Evolutionary conservation across 2,113 vertebrate species (phyloP).

Genomic region (Callithrix jacchus): DNA sequence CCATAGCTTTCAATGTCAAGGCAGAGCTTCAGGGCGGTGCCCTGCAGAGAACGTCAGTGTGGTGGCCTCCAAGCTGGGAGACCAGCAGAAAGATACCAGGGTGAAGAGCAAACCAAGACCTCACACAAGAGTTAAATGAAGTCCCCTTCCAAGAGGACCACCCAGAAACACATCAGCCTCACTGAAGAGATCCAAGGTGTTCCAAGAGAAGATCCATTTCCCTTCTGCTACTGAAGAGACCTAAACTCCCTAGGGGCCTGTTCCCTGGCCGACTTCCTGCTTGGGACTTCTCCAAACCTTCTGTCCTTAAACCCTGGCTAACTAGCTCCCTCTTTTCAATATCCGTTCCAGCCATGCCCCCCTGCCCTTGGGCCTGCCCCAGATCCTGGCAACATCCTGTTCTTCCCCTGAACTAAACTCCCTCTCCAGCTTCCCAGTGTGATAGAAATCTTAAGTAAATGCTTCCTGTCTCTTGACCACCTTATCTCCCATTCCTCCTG

Average conservation of each 20-base stretch:
- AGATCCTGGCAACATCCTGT: slow-evolving; percentile 83
- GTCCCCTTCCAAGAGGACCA: neutral
- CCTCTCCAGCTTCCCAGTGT: slow-evolving; percentile 78
- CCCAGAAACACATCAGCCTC: neutral
- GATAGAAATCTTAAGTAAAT: slow-evolving; percentile 86
- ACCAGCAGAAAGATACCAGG: neutral
- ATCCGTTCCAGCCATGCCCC: slow-evolving; percentile 68
- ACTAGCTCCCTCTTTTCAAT: slow-evolving; percentile 63
- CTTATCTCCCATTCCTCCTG: slow-evolving; percentile 79
- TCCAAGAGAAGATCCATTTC: neutral
- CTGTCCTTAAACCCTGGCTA: neutral
- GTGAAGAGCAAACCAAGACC: rapidly evolving
- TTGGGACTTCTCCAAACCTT: neutral
- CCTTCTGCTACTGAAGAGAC: neutral
- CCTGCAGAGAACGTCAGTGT: neutral
- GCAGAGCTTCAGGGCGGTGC: too few relatives aligned
- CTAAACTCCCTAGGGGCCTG: neutral
- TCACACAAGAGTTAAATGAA: neutral
- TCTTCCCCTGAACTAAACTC: slow-evolving; percentile 74
- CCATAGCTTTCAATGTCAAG: neutral
- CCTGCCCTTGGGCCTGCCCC: slow-evolving; percentile 75
- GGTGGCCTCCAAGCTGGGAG: neutral
- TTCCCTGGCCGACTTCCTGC: neutral
- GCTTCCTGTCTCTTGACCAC: slow-evolving; percentile 75
- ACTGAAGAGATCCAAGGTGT: neutral